Conservation (phyloP, 2,797 vertebrate genomes). For the Pachyuromys duprasi region DNA sequence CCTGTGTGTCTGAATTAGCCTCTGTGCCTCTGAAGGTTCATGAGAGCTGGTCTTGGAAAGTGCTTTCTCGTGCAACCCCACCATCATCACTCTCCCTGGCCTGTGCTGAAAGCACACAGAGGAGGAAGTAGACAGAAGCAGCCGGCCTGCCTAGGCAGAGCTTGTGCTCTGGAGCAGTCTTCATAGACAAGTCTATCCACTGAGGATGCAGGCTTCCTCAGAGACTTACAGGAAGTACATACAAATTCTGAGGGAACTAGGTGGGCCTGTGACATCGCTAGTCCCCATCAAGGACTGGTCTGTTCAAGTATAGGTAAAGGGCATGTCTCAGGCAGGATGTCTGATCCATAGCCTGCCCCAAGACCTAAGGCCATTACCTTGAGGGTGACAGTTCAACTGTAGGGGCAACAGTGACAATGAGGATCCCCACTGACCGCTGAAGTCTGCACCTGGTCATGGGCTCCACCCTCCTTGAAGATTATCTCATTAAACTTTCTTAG, state of each 20-base stretch:
- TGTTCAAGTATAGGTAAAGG: not conserved
- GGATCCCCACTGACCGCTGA: not conserved
- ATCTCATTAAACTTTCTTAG: not conserved
- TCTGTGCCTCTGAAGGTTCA: not conserved
- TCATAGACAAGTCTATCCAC: not conserved
- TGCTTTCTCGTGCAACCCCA: not conserved
- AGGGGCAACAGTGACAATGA: not conserved
- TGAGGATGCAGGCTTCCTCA: not conserved
- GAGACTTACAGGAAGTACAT: not conserved
- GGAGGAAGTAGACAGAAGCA: not conserved
- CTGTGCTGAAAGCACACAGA: not conserved
- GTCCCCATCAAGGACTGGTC: not conserved
- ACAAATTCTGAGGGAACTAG: not conserved
- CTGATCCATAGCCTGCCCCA: not conserved
- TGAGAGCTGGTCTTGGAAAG: not conserved
- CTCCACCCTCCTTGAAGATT: not conserved
- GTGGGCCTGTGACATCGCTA: not conserved
- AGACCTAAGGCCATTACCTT: not conserved
- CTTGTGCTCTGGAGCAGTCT: not conserved
- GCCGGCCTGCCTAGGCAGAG: no score
- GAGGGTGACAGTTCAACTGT: not conserved
- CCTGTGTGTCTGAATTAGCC: not conserved
- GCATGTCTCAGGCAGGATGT: not conserved
- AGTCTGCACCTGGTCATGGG: not conserved
- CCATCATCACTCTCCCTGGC: no score